These are phyloP conservation scores for Hafferia zeledoni DNA, from an alignment of 2,797 vertebrate genomes.

Conservation along the genomic window DNA sequence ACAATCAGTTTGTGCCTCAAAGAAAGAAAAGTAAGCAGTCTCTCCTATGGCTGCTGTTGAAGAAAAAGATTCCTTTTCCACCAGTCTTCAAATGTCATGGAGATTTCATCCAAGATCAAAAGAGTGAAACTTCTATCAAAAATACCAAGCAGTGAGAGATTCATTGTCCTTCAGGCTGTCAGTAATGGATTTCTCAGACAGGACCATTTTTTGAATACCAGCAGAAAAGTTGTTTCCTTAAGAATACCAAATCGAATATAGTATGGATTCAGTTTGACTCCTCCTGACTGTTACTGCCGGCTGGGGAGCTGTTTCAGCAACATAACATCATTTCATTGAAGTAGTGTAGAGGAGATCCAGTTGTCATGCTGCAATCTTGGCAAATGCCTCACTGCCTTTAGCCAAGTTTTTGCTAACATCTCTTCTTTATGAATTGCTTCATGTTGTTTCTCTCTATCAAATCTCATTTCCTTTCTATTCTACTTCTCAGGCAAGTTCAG, in stretches of 20 bases:
- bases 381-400: background rate
- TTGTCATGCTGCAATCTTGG: background rate
- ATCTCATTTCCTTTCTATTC: background rate
- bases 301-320: background rate
- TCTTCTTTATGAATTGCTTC: background rate
- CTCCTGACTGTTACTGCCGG: background rate
- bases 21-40: background rate
- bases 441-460: background rate
- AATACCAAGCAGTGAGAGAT: background rate
- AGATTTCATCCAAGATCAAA: slow-evolving; percentile 9
- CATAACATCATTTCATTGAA: background rate
- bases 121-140: background rate
- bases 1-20: slow-evolving; percentile 14
- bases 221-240: background rate
- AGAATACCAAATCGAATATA: background rate
- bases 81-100: background rate
- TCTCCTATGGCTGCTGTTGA: background rate
- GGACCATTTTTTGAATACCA: background rate
- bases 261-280: background rate
- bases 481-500: background rate
- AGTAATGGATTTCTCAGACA: background rate
- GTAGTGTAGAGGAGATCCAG: background rate
- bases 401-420: background rate
- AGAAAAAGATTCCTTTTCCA: background rate
- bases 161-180: background rate